Evolutionary conservation across 2,797 vertebrate species (phyloP), one percentile per base, ranked within the genome.

Genomic region (Telmatherina bonti): DNA sequence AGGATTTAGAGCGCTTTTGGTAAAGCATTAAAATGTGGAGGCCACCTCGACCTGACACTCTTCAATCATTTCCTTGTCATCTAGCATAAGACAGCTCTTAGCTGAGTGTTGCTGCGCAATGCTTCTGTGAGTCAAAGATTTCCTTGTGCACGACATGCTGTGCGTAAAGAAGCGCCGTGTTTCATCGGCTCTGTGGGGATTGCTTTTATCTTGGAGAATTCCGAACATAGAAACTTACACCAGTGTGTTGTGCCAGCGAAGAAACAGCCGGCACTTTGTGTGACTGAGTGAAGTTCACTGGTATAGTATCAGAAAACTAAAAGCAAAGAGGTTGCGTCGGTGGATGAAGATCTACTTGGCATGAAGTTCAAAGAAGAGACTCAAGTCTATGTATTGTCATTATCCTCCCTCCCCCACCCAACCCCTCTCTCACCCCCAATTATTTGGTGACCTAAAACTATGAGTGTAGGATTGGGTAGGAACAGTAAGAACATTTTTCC

Each of bases 61-160:
- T 41, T 60, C 60, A 59, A 26, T 74, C 22, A 33, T 51, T 77
- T 58, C 24, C 31, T 49, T 62, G 18, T 59, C 33, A 62, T 59
- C 45, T 59, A 18, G n/a, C 1, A 5, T 0, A 5, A 38, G 2
- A 62, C 55, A 20, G 8, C 8, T 8, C 30, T n/a, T 7, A 33
- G 24, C 15, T 36, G 20, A n/a, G 35, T 20, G 26, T 6, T 36
- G 54, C 51, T 62, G 35, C 56, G 33, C 20, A 29, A 15, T 11
- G 7, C 35, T 52, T 54, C 2, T 31, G 22, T 8, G 5, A 51
- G 47, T 51, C 22, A 51, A 51, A 51, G n/a, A 51, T 47, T 62
- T n/a, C n/a, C 7, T 29, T 45, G 35, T 24, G 31, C n/a, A 35
- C n/a, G 16, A 13, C 33, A 22, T 43, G 58, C 26, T 33, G 11